These are phyloP conservation scores for Tragelaphus buxtoni DNA, from an alignment of 2,113 vertebrate species.

Conservation along the genomic window DNA sequence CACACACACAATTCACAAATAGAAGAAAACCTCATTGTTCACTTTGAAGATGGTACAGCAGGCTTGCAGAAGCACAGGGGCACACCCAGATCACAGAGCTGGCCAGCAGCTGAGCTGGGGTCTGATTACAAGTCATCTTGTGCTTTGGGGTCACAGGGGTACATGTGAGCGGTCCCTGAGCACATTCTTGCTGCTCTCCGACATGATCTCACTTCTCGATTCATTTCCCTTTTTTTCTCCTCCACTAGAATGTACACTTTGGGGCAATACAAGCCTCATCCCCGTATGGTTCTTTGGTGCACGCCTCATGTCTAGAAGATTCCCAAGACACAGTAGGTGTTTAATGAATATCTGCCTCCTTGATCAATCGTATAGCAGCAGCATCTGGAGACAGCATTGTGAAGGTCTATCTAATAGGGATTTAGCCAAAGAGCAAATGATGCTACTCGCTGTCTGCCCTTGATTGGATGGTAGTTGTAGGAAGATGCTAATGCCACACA, in stretches of 20 bases:
- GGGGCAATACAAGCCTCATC: not conserved
- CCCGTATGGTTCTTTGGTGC: not conserved
- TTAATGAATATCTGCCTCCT: not conserved
- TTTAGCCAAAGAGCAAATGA: not conserved
- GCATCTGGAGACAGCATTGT: not conserved
- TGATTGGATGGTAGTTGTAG: not conserved
- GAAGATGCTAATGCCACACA: not conserved
- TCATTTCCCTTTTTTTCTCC: not conserved
- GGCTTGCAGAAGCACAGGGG: not conserved
- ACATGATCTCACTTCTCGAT: not conserved
- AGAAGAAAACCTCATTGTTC: not conserved
- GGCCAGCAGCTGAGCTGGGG: not conserved
- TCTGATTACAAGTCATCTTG: not conserved
- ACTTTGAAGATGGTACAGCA: not conserved
- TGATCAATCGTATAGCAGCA: not conserved
- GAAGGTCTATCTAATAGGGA: not conserved
- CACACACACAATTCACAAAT: not conserved
- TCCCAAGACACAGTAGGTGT: not conserved
- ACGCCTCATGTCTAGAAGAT: not conserved
- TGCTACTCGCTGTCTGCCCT: not conserved
- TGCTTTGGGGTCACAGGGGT: not conserved
- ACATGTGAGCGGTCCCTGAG: not conserved
- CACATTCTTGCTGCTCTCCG: not conserved
- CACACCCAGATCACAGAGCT: accelerated
- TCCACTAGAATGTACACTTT: accelerated